phyloP scores from a whole-genome alignment of 2,113 vertebrate species.

The Holacanthus passer region DNA sequence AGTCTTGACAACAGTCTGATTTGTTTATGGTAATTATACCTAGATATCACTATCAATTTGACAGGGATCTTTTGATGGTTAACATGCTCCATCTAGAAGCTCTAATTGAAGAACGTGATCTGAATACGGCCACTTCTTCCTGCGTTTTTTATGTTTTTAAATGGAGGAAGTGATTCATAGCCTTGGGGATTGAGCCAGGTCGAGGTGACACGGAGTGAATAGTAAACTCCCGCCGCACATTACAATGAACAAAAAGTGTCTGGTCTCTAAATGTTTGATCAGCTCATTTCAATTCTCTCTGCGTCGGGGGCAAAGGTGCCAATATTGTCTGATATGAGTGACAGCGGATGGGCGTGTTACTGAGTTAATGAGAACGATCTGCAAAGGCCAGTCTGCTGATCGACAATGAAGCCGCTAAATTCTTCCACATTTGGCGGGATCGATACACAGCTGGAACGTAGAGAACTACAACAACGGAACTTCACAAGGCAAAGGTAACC shows the following conservation, averaged over 20 bases:
- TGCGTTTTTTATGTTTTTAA: constrained; percentile 15
- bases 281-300: constrained; percentile 52
- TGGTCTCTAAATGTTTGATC: constrained; percentile 61
- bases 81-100: constrained; percentile 14
- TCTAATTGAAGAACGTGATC: constrained; percentile 30
- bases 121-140: neutral
- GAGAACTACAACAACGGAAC: constrained; percentile 27
- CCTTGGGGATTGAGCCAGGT: constrained; percentile 10
- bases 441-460: constrained; percentile 49
- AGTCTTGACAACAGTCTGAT: neutral
- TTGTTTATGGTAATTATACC: constrained; percentile 34
- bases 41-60: constrained; percentile 3
- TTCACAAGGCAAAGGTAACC: neutral
- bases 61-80: constrained; percentile 19
- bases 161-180: constrained; percentile 1
- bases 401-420: constrained; percentile 69
- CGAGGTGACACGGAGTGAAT: constrained; percentile 34
- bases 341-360: constrained; percentile 57
- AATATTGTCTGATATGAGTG: constrained; percentile 71
- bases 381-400: constrained; percentile 61
- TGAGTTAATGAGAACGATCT: constrained; percentile 70
- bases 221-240: constrained; percentile 42
- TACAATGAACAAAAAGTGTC: constrained; percentile 34
- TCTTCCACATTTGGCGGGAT: constrained; percentile 45
- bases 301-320: constrained; percentile 51